phyloP scores from a whole-genome alignment of 35 echinoderm and acorn worm genomes.

The Eucidaris tribuloides region DNA sequence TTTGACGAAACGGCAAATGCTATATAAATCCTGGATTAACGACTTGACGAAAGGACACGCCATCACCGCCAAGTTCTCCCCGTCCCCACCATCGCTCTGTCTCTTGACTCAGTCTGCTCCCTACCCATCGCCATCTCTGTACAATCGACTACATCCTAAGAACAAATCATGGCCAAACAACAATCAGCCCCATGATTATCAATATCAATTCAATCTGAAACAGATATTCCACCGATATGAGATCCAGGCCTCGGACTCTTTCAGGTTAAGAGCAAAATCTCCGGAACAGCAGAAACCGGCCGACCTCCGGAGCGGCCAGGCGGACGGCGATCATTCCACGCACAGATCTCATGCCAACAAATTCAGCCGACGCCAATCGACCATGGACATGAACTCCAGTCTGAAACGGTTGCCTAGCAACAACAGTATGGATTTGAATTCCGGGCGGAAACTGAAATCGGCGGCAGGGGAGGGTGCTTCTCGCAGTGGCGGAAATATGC shows the following conservation, averaged over 20 bases:
- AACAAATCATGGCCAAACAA: not conserved
- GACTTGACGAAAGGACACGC: not conserved
- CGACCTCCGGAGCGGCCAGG: not conserved
- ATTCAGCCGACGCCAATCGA: slow-evolving; percentile 19
- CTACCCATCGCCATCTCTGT: not conserved
- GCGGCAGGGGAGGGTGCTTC: not conserved
- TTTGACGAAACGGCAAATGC: slow-evolving; percentile 7
- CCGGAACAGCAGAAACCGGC: not conserved
- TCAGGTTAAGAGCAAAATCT: slow-evolving; percentile 20
- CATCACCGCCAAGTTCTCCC: not conserved
- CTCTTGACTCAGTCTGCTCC: not conserved
- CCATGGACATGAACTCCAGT: not conserved
- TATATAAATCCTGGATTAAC: not conserved
- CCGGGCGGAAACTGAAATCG: slow-evolving; percentile 3
- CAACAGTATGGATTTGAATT: not conserved
- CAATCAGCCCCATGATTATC: not conserved
- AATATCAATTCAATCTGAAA: slow-evolving; percentile 30
- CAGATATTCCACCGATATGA: slow-evolving; percentile 71
- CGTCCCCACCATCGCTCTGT: not conserved
- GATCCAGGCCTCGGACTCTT: slow-evolving; percentile 53
- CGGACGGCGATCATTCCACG: not conserved
- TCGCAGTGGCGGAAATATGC: not conserved
- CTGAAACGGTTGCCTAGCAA: slow-evolving; percentile 17
- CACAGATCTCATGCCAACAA: not conserved
- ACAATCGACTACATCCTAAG: not conserved